These are phyloP conservation scores for Pipra filicauda DNA, from an alignment of 2,113 vertebrate genomes.

Conservation along the genomic window DNA sequence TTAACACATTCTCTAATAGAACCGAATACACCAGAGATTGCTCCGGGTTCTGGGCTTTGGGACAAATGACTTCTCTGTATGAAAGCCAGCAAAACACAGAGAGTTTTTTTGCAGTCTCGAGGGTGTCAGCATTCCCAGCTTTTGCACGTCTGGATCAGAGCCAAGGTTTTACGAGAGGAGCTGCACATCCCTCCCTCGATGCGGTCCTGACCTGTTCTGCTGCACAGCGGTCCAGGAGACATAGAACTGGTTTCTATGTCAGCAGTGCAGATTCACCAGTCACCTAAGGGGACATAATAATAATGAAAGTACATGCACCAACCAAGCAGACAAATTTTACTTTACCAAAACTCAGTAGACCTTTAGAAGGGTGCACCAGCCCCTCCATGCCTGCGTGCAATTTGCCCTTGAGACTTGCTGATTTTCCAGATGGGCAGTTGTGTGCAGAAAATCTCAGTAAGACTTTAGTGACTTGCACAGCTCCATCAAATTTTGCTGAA, in stretches of 20 bases:
- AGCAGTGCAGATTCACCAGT: not conserved
- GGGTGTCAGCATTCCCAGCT: not conserved
- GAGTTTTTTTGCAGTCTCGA: not conserved
- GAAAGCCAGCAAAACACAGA: not conserved
- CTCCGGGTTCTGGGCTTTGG: conserved; percentile 14
- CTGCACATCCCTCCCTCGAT: not conserved
- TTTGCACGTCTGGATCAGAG: not conserved
- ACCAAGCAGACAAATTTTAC: not conserved
- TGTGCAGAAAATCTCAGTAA: not conserved
- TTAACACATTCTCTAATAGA: conserved; percentile 25
- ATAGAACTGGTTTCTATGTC: not conserved
- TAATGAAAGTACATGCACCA: not conserved
- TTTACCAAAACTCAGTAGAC: not conserved
- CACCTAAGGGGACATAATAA: not conserved
- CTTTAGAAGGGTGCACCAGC: not conserved
- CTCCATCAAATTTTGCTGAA: conserved; percentile 32
- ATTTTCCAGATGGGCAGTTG: not conserved
- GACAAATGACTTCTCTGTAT: not conserved
- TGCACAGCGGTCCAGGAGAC: not conserved
- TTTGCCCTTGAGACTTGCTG: not conserved
- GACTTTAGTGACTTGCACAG: not conserved
- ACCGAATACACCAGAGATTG: conserved; percentile 15
- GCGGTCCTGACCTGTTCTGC: not conserved
- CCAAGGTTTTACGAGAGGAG: not conserved
- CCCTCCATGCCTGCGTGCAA: accelerated